phyloP scores from a whole-genome alignment of 2,888 invertebrate species.

The Elysia crispata region DNA sequence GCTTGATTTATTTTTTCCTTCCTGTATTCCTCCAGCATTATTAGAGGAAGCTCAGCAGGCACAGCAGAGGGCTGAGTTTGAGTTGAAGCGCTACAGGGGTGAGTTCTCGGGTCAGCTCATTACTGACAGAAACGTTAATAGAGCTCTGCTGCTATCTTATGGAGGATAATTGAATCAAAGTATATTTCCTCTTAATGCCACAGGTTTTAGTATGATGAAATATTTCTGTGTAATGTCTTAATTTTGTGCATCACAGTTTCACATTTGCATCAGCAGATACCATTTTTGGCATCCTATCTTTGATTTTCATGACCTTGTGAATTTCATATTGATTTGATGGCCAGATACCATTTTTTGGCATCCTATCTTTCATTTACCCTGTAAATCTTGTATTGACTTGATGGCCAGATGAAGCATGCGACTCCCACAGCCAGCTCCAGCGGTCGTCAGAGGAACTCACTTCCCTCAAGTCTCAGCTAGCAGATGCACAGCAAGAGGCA shows the following conservation, averaged over 20 bases:
- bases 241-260: too few relatives aligned
- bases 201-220: too few relatives aligned
- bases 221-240: too few relatives aligned
- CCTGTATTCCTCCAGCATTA: conserved; percentile 56
- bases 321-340: not conserved
- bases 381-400: not conserved
- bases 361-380: too few relatives aligned
- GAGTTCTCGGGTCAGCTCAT: conserved; percentile 10
- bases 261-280: too few relatives aligned
- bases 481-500: conserved; percentile 64
- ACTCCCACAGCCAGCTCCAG: conserved; percentile 66
- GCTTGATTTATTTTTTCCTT: too few relatives aligned
- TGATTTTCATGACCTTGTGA: too few relatives aligned
- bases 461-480: conserved; percentile 68
- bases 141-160: too few relatives aligned
- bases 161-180: too few relatives aligned
- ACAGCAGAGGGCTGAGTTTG: conserved; percentile 66
- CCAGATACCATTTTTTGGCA: conserved; percentile 57
- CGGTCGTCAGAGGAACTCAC: conserved; percentile 69
- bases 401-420: conserved; percentile 68
- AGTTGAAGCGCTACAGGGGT: conserved; percentile 65
- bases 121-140: not conserved
- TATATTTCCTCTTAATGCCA: too few relatives aligned
- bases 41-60: conserved; percentile 66
- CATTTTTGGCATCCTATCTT: too few relatives aligned